Evolutionary conservation across 2,888 invertebrate species (phyloP).

Genomic region (Acutogordius australiensis): DNA sequence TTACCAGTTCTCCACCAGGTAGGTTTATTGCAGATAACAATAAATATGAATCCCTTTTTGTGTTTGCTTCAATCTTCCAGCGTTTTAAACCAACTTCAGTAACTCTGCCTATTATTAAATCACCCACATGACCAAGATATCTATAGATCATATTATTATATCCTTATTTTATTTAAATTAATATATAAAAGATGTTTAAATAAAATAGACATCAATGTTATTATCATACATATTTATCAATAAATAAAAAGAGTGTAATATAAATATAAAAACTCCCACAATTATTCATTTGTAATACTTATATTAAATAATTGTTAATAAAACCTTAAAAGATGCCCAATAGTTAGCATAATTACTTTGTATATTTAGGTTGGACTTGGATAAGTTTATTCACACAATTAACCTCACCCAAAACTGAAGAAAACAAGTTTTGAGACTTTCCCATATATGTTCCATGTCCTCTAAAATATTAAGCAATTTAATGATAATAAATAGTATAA

Average conservation of each 20-base stretch:
- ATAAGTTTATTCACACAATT: conserved; percentile 78
- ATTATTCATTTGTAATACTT: neutral
- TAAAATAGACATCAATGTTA: conserved; percentile 13
- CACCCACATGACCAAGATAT: conserved; percentile 50
- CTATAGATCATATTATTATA: no score
- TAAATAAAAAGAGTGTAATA: conserved; percentile 11
- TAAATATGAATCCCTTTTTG: conserved; percentile 50
- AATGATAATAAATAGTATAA: conserved; percentile 6
- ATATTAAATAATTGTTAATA: no score
- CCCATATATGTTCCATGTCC: conserved; percentile 79
- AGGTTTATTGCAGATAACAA: conserved; percentile 70
- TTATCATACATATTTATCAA: conserved; percentile 13
- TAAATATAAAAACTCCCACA: no score
- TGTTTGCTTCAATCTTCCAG: conserved; percentile 38
- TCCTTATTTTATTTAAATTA: neutral
- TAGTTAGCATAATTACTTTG: conserved; percentile 34
- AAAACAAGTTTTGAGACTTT: conserved; percentile 40
- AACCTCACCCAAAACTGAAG: conserved; percentile 73
- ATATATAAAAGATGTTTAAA: neutral
- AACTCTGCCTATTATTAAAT: conserved; percentile 75
- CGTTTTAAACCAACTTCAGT: conserved; percentile 45
- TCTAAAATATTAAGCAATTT: conserved; percentile 28
- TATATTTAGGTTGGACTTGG: conserved; percentile 60
- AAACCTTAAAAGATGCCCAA: no score
- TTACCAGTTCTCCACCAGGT: conserved; percentile 66